Percentiles rank a stretch among this genome's conserved stretches.
Evolutionary conservation across 35 echinoderm and acorn worm genomes (phyloP).

Genomic region (Amphiura filiformis): DNA sequence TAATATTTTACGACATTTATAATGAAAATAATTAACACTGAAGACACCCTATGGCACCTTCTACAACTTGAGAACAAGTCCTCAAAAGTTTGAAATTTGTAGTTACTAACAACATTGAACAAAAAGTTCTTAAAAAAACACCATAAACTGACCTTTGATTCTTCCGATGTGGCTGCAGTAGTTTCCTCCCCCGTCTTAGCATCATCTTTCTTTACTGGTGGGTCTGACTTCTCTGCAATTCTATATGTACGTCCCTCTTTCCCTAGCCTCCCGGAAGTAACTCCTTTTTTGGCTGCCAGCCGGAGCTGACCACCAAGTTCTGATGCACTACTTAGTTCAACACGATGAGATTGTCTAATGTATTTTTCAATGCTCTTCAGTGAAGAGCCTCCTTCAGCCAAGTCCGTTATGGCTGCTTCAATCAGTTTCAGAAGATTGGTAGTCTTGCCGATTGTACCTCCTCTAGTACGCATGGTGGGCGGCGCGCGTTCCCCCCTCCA

Average conservation of each 20-base stretch:
- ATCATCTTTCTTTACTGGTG: slow-evolving; percentile 24
- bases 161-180: background rate
- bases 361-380: slow-evolving; percentile 92
- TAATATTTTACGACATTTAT: no score
- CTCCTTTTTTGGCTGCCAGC: slow-evolving; percentile 83
- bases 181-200: slow-evolving; percentile 8
- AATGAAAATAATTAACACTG: no score
- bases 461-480: slow-evolving; percentile 46
- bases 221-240: slow-evolving; percentile 50
- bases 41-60: no score
- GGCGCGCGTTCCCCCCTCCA: background rate
- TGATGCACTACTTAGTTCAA: slow-evolving; percentile 37
- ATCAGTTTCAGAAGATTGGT: slow-evolving; percentile 84
- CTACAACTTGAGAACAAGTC: no score
- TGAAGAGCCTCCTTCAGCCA: slow-evolving; percentile 75
- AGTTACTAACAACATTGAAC: no score
- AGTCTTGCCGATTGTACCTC: slow-evolving; percentile 57
- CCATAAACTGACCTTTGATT: background rate
- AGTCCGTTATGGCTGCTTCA: slow-evolving; percentile 53
- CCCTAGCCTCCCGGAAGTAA: slow-evolving; percentile 68
- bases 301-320: slow-evolving; percentile 76
- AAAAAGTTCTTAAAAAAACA: no score
- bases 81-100: no score
- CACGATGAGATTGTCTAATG: slow-evolving; percentile 64
- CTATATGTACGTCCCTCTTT: slow-evolving; percentile 85